phyloP scores from a whole-genome alignment of 2,797 vertebrate genomes.

The Enteromius mattozi region DNA sequence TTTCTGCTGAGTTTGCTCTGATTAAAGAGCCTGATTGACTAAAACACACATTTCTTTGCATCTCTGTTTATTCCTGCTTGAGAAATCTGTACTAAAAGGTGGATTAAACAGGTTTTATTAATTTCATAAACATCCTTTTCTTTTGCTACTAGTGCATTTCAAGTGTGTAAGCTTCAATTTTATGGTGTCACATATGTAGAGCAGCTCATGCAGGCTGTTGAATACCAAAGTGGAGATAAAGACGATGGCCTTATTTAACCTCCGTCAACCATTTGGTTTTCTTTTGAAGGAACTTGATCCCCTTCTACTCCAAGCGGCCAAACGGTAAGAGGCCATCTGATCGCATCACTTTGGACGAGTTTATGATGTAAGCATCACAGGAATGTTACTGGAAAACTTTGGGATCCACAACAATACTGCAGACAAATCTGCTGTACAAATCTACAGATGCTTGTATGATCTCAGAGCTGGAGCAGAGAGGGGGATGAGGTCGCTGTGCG shows the following conservation, averaged over 20 bases:
- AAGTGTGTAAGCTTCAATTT: neutral
- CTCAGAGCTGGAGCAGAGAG: constrained; percentile 46
- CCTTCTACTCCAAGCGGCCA: constrained; percentile 19
- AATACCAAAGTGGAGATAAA: constrained; percentile 42
- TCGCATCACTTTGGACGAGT: constrained; percentile 12
- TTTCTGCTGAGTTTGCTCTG: constrained; percentile 35
- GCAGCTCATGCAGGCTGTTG: constrained; percentile 9
- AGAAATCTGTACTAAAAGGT: constrained; percentile 7
- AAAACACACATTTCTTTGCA: constrained; percentile 47
- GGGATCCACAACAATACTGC: neutral
- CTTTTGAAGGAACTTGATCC: constrained; percentile 33
- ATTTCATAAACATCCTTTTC: neutral
- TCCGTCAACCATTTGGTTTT: constrained; percentile 27
- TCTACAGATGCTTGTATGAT: constrained; percentile 29
- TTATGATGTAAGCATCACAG: constrained; percentile 35
- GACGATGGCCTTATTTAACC: constrained; percentile 42
- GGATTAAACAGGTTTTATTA: constrained; percentile 1
- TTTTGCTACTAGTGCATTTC: constrained; percentile 4
- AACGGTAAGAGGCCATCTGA: constrained; percentile 26
- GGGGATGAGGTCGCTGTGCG: constrained; percentile 49
- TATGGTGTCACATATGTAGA: constrained; percentile 9
- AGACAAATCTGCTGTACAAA: constrained; percentile 27
- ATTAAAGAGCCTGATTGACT: constrained; percentile 40
- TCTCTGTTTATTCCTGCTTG: constrained; percentile 19
- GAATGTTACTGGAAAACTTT: constrained; percentile 36